Evolutionary conservation across 2,113 vertebrate species (phyloP).

Genomic region (Callopanchax toddi): DNA sequence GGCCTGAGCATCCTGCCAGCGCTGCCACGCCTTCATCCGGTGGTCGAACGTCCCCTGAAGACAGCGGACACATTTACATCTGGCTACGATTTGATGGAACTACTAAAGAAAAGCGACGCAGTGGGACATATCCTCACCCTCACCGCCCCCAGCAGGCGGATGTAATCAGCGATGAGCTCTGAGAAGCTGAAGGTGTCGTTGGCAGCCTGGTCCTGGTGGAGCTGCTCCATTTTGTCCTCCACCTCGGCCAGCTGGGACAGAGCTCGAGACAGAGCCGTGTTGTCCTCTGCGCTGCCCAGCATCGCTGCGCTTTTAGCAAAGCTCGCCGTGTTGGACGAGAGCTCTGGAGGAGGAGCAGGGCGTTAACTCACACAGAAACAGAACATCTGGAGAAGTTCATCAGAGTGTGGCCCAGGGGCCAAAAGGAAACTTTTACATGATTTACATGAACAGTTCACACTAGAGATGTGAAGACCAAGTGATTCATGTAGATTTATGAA

Average conservation of each 20-base stretch:
- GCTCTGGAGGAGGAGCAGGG: constrained; percentile 60
- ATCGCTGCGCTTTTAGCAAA: constrained; percentile 97
- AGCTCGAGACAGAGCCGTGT: constrained; percentile 93
- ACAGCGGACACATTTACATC: background rate
- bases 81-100: background rate
- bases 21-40: constrained; percentile 96
- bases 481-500: too few relatives aligned
- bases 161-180: constrained; percentile 93
- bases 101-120: background rate
- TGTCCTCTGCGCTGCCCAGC: constrained; percentile 97
- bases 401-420: too few relatives aligned
- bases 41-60: constrained; percentile 94
- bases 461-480: too few relatives aligned
- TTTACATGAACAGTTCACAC: too few relatives aligned
- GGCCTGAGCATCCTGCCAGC: constrained; percentile 94
- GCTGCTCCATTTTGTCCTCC: constrained; percentile 95
- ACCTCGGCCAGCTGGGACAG: constrained; percentile 97
- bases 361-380: background rate
- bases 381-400: too few relatives aligned
- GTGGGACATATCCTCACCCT: too few relatives aligned
- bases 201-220: constrained; percentile 94
- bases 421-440: too few relatives aligned
- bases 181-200: constrained; percentile 92
- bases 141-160: constrained; percentile 91
- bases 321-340: constrained; percentile 89